Evolutionary conservation across 2,797 vertebrate species (phyloP).

Genomic region (Ammospiza maritima): DNA sequence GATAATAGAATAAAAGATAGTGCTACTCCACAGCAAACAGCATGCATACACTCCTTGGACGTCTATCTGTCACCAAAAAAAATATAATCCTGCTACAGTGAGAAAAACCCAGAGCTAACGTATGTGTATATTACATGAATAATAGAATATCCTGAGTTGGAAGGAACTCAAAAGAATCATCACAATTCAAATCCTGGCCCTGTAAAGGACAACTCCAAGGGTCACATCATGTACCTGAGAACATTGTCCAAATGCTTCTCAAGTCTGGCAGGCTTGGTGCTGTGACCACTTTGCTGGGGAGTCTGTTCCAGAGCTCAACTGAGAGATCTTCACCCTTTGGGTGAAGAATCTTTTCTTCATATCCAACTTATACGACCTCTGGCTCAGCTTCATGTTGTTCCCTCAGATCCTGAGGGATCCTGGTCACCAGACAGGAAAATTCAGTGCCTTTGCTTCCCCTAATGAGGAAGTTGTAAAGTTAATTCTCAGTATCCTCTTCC

Average conservation of each 20-base stretch:
- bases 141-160: neutral
- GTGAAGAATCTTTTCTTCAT: neutral
- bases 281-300: neutral
- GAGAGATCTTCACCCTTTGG: neutral
- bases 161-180: neutral
- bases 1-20: neutral
- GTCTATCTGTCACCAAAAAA: neutral
- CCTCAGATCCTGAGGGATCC: neutral
- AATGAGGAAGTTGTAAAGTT: too few species aligned
- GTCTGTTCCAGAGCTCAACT: neutral
- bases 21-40: neutral
- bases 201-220: neutral
- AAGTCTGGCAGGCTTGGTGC: neutral
- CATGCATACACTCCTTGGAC: neutral
- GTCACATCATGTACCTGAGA: neutral
- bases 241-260: neutral
- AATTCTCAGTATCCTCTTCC: neutral
- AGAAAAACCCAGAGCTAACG: neutral
- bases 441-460: neutral
- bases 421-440: neutral
- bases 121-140: rapidly evolving
- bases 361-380: neutral
- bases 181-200: neutral
- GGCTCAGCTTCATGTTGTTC: neutral
- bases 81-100: neutral